Percentiles rank a stretch among this genome's conserved stretches.
These are phyloP conservation scores for Aleiodes testaceus DNA, from an alignment of 2,888 invertebrate genomes.

Conservation along the genomic window DNA sequence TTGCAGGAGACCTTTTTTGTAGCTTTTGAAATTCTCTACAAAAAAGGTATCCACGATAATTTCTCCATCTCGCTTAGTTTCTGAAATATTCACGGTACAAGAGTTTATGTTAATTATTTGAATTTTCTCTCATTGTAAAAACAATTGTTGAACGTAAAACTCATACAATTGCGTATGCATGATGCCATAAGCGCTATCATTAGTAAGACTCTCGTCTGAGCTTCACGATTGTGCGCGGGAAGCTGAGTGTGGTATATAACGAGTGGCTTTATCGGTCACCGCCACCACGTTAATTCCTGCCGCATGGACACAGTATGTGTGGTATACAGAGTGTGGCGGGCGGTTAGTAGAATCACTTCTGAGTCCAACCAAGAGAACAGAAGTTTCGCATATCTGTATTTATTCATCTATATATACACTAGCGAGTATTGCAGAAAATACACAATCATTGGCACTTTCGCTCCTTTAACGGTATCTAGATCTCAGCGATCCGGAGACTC, in stretches of 20 bases:
- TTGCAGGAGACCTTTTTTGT: too few relatives aligned
- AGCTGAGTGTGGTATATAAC: conserved; percentile 47
- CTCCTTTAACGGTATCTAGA: conserved; percentile 65
- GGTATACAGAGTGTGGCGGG: conserved; percentile 12
- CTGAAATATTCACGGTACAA: neutral
- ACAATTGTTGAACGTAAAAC: neutral
- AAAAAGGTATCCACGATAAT: too few relatives aligned
- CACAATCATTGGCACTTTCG: conserved; percentile 63
- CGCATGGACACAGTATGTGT: conserved; percentile 25
- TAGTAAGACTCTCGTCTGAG: conserved; percentile 36
- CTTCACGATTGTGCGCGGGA: conserved; percentile 48
- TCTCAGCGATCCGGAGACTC: conserved; percentile 14
- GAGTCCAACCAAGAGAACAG: neutral
- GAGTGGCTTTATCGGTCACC: conserved; percentile 54
- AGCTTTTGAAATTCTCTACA: too few relatives aligned
- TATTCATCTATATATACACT: conserved; percentile 17
- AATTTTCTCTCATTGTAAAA: neutral
- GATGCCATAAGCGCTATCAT: too few relatives aligned
- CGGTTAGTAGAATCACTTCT: conserved; percentile 26
- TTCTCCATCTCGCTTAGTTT: too few relatives aligned
- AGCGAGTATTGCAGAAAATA: conserved; percentile 25
- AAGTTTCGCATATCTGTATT: neutral
- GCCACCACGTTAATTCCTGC: conserved; percentile 51
- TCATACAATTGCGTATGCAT: neutral
- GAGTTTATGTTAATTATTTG: too few relatives aligned